These are phyloP conservation scores for Chrysolina oricalcia DNA, from an alignment of 2,888 invertebrate species.

Conservation along the genomic window DNA sequence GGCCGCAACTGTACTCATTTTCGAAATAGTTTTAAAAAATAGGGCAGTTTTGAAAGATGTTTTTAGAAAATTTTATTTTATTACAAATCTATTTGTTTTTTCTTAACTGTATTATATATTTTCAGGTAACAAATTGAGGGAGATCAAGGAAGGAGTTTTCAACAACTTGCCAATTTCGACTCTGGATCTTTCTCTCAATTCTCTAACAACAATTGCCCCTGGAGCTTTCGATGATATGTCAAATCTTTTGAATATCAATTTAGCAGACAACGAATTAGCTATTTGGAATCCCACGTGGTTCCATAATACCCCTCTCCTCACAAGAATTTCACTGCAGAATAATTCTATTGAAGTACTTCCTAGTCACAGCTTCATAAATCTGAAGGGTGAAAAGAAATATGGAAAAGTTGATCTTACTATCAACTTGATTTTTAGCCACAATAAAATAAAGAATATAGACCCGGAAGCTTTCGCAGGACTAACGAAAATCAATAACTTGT, in stretches of 20 bases:
- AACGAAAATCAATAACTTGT: slow-evolving; percentile 59
- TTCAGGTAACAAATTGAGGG: slow-evolving; percentile 54
- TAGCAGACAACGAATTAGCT: slow-evolving; percentile 58
- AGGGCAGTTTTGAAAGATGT: too few relatives aligned
- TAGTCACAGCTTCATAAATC: slow-evolving; percentile 57
- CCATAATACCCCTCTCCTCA: slow-evolving; percentile 56
- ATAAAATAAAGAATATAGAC: slow-evolving; percentile 58
- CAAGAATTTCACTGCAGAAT: slow-evolving; percentile 60
- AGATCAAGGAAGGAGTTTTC: slow-evolving; percentile 57
- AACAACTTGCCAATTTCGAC: slow-evolving; percentile 55
- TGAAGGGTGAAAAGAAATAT: slow-evolving; percentile 55
- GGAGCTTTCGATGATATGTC: slow-evolving; percentile 58
- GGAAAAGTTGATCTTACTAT: slow-evolving; percentile 54
- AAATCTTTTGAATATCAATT: slow-evolving; percentile 55
- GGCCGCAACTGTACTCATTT: too few relatives aligned
- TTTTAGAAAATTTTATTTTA: too few relatives aligned
- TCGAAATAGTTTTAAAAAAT: too few relatives aligned
- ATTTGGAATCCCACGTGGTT: slow-evolving; percentile 62
- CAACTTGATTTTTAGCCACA: slow-evolving; percentile 61
- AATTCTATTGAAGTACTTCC: slow-evolving; percentile 59
- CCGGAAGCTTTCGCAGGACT: slow-evolving; percentile 57
- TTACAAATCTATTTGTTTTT: background rate
- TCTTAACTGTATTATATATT: background rate
- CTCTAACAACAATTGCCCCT: slow-evolving; percentile 50
- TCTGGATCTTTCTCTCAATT: slow-evolving; percentile 57